Evolutionary conservation across 1,140 invertebrate species (phyloP).

Genomic region (Stegodyphus mimosarum): DNA sequence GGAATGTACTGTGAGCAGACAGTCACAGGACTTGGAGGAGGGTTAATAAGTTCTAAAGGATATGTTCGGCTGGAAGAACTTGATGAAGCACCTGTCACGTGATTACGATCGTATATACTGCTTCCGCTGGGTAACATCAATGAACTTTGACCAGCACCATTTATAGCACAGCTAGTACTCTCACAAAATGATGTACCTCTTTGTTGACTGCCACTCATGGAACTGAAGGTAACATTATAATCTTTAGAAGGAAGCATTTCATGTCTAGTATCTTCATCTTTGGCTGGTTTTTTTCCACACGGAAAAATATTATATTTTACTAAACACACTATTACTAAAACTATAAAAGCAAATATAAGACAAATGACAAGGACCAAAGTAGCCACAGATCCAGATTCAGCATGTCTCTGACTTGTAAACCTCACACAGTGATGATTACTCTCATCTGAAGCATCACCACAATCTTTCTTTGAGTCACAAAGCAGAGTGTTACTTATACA

Average conservation of each 20-base stretch:
- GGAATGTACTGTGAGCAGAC: constrained; percentile 68
- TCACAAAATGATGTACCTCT: constrained; percentile 33
- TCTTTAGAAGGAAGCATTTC: constrained; percentile 31
- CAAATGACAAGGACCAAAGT: neutral
- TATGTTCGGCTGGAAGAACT: constrained; percentile 74
- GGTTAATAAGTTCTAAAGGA: constrained; percentile 85
- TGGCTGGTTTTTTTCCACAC: constrained; percentile 13
- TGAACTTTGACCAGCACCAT: neutral
- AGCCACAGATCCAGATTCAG: neutral
- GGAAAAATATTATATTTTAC: neutral
- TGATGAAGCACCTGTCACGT: constrained; percentile 82
- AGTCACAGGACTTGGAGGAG: constrained; percentile 88
- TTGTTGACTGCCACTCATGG: neutral
- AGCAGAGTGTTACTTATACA: constrained; percentile 70
- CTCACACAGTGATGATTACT: constrained; percentile 4
- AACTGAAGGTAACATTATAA: constrained; percentile 18
- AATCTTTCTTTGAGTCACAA: constrained; percentile 67
- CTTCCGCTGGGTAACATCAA: neutral
- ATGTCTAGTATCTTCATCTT: constrained; percentile 27
- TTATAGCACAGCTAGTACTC: constrained; percentile 12
- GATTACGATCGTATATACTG: constrained; percentile 77
- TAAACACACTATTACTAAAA: neutral
- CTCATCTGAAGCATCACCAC: constrained; percentile 67
- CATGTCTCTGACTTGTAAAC: neutral
- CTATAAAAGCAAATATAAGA: neutral